Conservation (phyloP, 1,140 invertebrate genomes). For the Eumaeus atala region DNA sequence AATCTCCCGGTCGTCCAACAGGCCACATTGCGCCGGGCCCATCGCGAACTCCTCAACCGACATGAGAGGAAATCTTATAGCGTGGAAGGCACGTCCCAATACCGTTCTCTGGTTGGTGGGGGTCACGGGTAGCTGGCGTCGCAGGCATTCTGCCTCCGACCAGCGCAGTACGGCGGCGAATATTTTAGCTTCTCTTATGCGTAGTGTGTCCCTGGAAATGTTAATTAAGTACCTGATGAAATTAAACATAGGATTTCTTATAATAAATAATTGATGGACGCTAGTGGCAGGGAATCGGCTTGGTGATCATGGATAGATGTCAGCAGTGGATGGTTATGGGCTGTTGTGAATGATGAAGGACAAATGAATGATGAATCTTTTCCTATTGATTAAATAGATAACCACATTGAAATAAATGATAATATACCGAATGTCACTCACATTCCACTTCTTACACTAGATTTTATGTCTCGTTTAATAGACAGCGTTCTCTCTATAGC, state of each 20-base stretch:
- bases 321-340: no score
- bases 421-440: no score
- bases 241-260: background rate
- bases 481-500: no score
- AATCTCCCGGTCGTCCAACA: slow-evolving; percentile 84
- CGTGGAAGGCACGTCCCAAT: slow-evolving; percentile 79
- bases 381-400: no score
- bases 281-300: background rate
- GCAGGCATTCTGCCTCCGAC: slow-evolving; percentile 86
- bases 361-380: no score
- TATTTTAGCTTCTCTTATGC: slow-evolving; percentile 87
- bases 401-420: no score
- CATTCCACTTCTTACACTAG: no score
- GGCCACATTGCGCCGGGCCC: slow-evolving; percentile 84
- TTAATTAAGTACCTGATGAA: slow-evolving; percentile 2
- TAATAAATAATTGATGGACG: no score
- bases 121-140: slow-evolving; percentile 79
- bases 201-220: slow-evolving; percentile 81
- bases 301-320: no score
- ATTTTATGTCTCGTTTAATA: no score
- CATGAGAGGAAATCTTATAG: slow-evolving; percentile 92
- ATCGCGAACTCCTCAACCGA: slow-evolving; percentile 90
- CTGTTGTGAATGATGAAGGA: no score
- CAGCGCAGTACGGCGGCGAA: slow-evolving; percentile 85
- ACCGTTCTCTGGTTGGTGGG: slow-evolving; percentile 83